phyloP scores from a whole-genome alignment of 2,888 invertebrate species.

The Hedychridium roseum region DNA sequence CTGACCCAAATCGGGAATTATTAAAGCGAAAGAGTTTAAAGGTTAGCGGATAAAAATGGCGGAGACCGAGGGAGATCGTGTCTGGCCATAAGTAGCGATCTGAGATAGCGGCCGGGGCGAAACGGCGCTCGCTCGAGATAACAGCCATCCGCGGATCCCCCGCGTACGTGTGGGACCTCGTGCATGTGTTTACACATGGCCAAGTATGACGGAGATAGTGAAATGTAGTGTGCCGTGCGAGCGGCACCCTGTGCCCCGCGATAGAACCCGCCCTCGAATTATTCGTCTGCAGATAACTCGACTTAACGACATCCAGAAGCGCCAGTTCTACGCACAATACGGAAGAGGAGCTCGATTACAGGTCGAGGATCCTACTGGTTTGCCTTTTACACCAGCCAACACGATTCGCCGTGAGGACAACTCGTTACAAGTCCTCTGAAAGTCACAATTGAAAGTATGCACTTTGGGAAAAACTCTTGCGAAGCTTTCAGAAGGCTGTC shows the following conservation, averaged over 20 bases:
- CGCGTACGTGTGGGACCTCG: too few relatives aligned
- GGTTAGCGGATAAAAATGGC: slow-evolving; percentile 47
- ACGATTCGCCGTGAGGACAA: too few relatives aligned
- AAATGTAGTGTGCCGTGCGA: slow-evolving; percentile 33
- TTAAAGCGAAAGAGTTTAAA: slow-evolving; percentile 44
- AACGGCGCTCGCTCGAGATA: slow-evolving; percentile 37
- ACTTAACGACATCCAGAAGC: slow-evolving; percentile 40
- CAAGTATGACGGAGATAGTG: slow-evolving; percentile 40
- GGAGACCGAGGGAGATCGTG: slow-evolving; percentile 46
- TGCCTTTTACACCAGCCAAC: too few relatives aligned
- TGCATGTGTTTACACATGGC: slow-evolving; percentile 29
- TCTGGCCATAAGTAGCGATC: slow-evolving; percentile 58
- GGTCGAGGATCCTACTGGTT: too few relatives aligned
- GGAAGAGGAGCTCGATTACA: too few relatives aligned
- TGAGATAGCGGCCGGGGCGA: slow-evolving; percentile 35
- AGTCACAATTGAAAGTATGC: too few relatives aligned
- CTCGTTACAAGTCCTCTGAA: too few relatives aligned
- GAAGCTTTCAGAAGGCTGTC: too few relatives aligned
- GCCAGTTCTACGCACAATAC: slow-evolving; percentile 30
- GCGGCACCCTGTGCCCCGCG: slow-evolving; percentile 6
- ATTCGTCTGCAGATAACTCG: slow-evolving; percentile 44
- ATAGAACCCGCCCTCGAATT: slow-evolving; percentile 23
- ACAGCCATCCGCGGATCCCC: slow-evolving; percentile 5
- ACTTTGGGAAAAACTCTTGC: too few relatives aligned
- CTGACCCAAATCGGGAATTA: slow-evolving; percentile 51